Base-by-base conservation (phyloP, 2,113 vertebrate species). In the Telmatochromis brachygnathus region DNA sequence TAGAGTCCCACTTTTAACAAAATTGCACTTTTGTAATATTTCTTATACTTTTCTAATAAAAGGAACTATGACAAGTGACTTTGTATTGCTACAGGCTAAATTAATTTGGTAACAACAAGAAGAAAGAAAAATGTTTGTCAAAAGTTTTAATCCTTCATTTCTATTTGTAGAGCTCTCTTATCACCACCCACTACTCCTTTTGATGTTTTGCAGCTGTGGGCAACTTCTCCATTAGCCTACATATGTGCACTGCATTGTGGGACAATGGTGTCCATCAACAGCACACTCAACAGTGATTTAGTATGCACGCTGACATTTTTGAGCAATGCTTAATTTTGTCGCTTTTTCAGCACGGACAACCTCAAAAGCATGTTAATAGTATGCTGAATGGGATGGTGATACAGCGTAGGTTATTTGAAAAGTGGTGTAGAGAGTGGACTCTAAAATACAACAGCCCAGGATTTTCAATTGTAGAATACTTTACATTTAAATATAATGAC, bases 191-290 rank as follows among this genome's bases (percentile, higher is more conserved):
- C 91, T 11, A 37, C 60, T 84, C 60, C 73, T 84, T 91, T 85
- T 90, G 87, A 90, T 87, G 89, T 86, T 87, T 88, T 89, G 54
- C 65, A 83, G 85, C 90, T 55, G 37, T 65, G 86, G 87, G 90
- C 82, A 58, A 47, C 85, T 90, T 89, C 80, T 84, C 79, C 21
- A 77, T 80, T 80, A 37, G 87, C 51, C 82, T 26, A 79, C 88
- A 53, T 81, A 84, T 70, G 77, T 79, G 85, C 58, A 58, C 12
- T 42, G 85, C 85, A 56, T 87, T 88, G 83, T 54, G 45, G 79
- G 88, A 91, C 89, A 90, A 90, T 80, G 49, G 81, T 30, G 47
- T 88, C 90, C 75, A 70, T 94, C 89, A 83, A 88, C 75, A 77
- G 68, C n/a, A 30, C 90, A 85, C 92, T 91, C 81, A 54, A 82